Base-by-base conservation (phyloP, 2,113 vertebrate genomes). In the Cephalopholis sonnerati region DNA sequence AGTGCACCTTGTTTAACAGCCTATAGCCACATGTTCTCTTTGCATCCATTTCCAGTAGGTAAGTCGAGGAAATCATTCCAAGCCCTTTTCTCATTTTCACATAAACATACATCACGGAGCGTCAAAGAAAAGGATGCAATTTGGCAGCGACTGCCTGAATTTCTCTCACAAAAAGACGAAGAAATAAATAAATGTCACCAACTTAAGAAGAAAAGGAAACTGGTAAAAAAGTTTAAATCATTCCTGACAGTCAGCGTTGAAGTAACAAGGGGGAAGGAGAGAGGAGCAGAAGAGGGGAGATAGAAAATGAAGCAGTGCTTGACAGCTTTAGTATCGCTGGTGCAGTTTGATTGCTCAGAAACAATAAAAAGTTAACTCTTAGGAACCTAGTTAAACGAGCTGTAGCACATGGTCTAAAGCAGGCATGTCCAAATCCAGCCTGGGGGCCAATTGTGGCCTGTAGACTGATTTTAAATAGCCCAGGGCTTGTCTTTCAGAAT, bases 1-100 rank as follows among this genome's bases (percentile, higher is more conserved):
- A 77, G 81, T 80, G 77, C 61, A 83, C 59, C 75, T 87, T 74
- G 79, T 92, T 89, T 78, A 90, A 93, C 89, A 86, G 83, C 89
- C 59, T 27, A 63, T 58, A 78, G 86, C 77, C 86, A 88, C 78
- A 72, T 89, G 85, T 77, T 92, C 77, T 70, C 79, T 74, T 77
- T 86, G 81, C 79, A 89, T 91, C 79, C 55, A 80, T 68, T 74
- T 85, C 68, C 76, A 87, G 74, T 78, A 36, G 63, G 79, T 61
- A 67, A 81, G 85, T 80, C 46, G 77, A 77, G 59, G 72, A 88
- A 93, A 91, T 91, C 82, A 85, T 85, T 89, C 83, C 74, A 48
- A 87, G 85, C 58, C 41, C 80, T 79, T 82, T 88, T 90, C 74
- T 66, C 77, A 85, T 87, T 89, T 81, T 73, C 77, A 65, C 79